Percentiles rank a stretch among this genome's conserved stretches.
Conservation (phyloP, 2,113 vertebrate species). For the Lota lota region DNA sequence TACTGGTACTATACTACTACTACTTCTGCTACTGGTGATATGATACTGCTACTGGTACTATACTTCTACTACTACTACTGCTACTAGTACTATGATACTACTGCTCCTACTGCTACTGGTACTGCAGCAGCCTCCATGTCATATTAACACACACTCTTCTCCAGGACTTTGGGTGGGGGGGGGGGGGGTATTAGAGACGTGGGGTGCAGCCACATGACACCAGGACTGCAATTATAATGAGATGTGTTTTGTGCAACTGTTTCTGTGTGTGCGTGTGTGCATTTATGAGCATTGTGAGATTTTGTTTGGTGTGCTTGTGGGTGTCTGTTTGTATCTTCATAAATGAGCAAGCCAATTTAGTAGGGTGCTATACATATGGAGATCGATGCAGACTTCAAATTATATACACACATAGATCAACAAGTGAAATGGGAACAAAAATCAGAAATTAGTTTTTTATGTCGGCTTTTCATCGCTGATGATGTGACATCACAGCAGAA, state of each 20-base stretch:
- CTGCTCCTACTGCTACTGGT: too few relatives aligned
- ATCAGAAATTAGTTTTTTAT: neutral
- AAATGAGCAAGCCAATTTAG: neutral
- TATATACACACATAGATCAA: neutral
- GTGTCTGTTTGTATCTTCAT: conserved; percentile 24
- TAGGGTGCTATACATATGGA: neutral
- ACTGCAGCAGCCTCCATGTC: too few relatives aligned
- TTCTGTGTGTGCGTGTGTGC: conserved; percentile 5
- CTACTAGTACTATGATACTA: too few relatives aligned
- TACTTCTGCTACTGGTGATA: too few relatives aligned
- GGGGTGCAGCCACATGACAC: conserved; percentile 57
- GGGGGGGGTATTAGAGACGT: neutral
- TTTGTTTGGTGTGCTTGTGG: conserved; percentile 14
- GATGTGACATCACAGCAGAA: conserved; percentile 27
- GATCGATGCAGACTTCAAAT: neutral
- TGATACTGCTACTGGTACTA: too few relatives aligned
- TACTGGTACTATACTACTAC: too few relatives aligned
- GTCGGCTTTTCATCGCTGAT: neutral
- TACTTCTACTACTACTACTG: too few relatives aligned
- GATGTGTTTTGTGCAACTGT: conserved; percentile 37
- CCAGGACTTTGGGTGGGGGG: neutral
- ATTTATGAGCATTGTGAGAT: conserved; percentile 17
- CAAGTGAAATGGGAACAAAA: too few relatives aligned
- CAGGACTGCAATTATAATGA: conserved; percentile 72
- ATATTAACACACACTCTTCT: too few relatives aligned